Base-by-base conservation (phyloP, 2,797 vertebrate species). In the Tympanoctomys barrerae region DNA sequence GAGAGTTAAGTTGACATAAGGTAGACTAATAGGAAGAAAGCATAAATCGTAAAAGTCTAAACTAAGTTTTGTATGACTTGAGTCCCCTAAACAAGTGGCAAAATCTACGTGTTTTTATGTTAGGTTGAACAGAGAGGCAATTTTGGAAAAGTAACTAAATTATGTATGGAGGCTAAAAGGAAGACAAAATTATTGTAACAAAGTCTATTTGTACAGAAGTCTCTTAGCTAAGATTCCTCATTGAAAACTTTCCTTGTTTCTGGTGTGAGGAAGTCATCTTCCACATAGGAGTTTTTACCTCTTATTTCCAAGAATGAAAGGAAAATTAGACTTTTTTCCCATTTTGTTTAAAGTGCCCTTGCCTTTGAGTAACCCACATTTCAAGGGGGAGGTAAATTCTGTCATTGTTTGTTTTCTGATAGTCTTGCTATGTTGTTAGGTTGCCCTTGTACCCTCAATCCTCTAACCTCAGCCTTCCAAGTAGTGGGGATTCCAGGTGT, bases 151-250 rank as follows among this genome's bases (percentile, higher is more conserved):
- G 36, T 57, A 85, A 77, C 42, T 77, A 57, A 85, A 85, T 85
- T 85, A 75, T 64, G 14, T 31, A 39, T 42, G 39, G 36, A 81
- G 21, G 36, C 19, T 90, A 89, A 46, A 82, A 73, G 33, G 73
- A 79, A 89, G 87, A 89, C 52, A 78, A 78, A 81, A 90, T 70
- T 26, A 82, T n/a, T 36, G n/a, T 73, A 83, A 52, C 39, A 52
- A 83, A 16, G 5, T 66, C 39, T 89, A 24, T 64, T 89, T 79
- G 59, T 52, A 78, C 9, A 79, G 73, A 89, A 89, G 78, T 78
- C 31, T 83, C 42, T 82, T 19, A 39, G 39, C 54, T 61, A 61
- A 82, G 31, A 46, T 22, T 61, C 39, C 39, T 80, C 33, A 18
- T n/a, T 82, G 79, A 71, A 59, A 31, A 82, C 46, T 61, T 82